Base-by-base conservation (phyloP, 1,140 invertebrate species). In the Diorhabda elongata region DNA sequence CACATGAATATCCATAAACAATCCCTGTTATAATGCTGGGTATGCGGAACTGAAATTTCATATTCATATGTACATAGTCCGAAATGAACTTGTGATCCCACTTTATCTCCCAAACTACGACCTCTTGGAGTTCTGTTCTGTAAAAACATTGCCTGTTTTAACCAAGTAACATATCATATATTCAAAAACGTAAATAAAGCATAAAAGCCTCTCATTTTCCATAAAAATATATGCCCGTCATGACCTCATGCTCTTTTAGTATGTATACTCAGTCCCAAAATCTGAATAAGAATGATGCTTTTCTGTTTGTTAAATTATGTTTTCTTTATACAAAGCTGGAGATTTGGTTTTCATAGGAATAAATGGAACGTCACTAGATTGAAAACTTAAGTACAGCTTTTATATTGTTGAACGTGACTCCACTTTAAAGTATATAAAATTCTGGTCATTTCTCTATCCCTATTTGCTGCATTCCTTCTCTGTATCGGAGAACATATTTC, bases 321-420 rank as follows among this genome's bases (percentile, higher is more conserved):
- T 64, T 52, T 52, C 11, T 42, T 26, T 41, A 44, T 64, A 64
- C 44, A 47, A 52, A 63, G 11, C 45, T n/a, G 11, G 43, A 61
- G 66, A 67, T 59, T 67, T 26, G 44, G 57, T 67, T 67, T 59
- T 44, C 44, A 67, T 45, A 67, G 59, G 60, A 68, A 71, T 71
- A 71, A 72, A 72, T 72, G 68, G 67, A 69, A 69, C 58, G 68
- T 69, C 68, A 66, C 68, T 69, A 69, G 69, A 72, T 72, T 72
- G 71, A 72, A 72, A 72, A 72, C 68, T 72, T 72, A 72, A 72
- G 71, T 72, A 65, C 56, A 44, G 71, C 64, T 58, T 72, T 72
- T 72, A 67, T 69, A 67, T 66, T 72, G 65, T 58, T 56, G 67
- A 68, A 73, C 71, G 71, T 73, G 71, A 73, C 71, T 66, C 62